Evolutionary conservation across 1,140 invertebrate genomes (phyloP).

Genomic region (Bemisia tabaci): DNA sequence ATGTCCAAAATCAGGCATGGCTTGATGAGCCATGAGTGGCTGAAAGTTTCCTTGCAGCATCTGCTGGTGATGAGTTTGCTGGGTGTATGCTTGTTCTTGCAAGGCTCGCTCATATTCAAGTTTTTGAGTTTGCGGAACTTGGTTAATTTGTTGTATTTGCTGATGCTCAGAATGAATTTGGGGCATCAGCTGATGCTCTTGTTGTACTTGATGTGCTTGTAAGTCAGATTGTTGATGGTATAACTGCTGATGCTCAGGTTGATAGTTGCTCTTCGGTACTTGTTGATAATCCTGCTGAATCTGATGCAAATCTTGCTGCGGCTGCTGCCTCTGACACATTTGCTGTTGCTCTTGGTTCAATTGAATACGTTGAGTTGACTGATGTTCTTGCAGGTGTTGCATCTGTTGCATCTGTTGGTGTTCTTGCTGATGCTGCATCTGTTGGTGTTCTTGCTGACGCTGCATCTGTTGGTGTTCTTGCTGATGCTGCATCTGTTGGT

Average conservation of each 20-base stretch:
- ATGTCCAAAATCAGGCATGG: background rate
- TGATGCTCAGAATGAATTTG: conserved; percentile 8
- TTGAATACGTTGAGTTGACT: background rate
- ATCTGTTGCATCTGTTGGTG: conserved; percentile 5
- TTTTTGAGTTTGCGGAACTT: conserved; percentile 7
- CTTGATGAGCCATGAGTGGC: background rate
- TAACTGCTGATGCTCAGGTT: background rate
- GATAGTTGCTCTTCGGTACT: background rate
- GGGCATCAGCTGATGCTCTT: background rate
- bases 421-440: conserved; percentile 1
- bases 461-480: conserved; percentile 3
- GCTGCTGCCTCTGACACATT: background rate
- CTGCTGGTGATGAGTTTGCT: background rate
- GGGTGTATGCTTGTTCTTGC: conserved; percentile 14
- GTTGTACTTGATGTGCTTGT: conserved; percentile 10
- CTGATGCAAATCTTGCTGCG: background rate
- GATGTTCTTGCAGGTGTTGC: background rate
- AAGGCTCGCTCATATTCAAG: conserved; percentile 19
- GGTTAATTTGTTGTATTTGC: conserved; percentile 13
- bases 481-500: conserved; percentile 12
- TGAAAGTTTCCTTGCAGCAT: background rate
- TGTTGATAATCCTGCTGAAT: background rate
- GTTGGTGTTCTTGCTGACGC: background rate
- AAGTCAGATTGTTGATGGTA: no score
- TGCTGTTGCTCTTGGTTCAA: background rate